Base-by-base conservation (phyloP, 2,797 vertebrate genomes). In the Galaxias olidus region DNA sequence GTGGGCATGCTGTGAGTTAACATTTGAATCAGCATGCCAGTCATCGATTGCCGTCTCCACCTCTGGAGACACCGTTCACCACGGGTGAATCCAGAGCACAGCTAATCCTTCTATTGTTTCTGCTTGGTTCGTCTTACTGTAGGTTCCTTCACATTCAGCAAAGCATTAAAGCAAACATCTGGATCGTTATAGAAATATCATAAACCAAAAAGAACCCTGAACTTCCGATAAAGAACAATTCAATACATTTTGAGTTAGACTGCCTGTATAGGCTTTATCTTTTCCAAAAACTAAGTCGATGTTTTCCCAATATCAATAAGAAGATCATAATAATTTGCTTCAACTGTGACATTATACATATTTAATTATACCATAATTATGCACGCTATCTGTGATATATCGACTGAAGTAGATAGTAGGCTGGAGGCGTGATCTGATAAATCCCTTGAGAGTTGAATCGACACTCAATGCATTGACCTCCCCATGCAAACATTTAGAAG, bases 1-100 rank as follows among this genome's bases (percentile, higher is more conserved):
- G 64, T 64, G 74, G 6, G 54, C 84, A 83, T 82, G 83, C 86
- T 87, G 84, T 85, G 88, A 87, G 87, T 88, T 90, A 90, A 86
- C 87, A 87, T 90, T 91, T 89, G 73, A 82, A 84, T 71, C 85
- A 82, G 82, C 84, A 71, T 76, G 84, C 69, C 63, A 46, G 57
- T 64, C 86, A 91, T 90, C 64, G 90, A 90, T 89, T 67, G 57
- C 68, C 41, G 71, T 79, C 66, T 80, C 84, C 75, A 74, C 75
- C 52, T 78, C 61, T 76, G 72, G 75, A 85, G 78, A 81, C 75
- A 74, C 85, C 81, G 83, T 68, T 59, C 54, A 53, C 63, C 47
- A 68, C 19, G 62, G 56, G 62, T 59, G 30, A 58, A 59, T 77
- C 66, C 9, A 45, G 80, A 81, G 69, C 63, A 41, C 62, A 59